Percentiles rank a stretch among this genome's conserved stretches.
Conservation (phyloP, 2,113 vertebrate species). For the Ammodytes dubius region DNA sequence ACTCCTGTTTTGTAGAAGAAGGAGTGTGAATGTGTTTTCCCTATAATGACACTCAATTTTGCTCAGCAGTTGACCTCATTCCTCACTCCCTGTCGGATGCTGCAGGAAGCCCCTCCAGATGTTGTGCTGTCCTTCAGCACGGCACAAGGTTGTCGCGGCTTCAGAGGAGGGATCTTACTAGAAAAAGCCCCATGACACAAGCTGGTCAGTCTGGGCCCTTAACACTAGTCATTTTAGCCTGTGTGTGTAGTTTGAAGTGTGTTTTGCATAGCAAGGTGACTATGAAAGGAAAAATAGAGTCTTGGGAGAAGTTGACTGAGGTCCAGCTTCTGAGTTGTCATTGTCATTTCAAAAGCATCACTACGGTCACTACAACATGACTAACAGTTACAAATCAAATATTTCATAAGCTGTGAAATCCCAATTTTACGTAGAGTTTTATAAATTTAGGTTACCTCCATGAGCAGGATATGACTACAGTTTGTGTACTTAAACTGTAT, state of each 20-base stretch:
- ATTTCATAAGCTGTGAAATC: constrained; percentile 7
- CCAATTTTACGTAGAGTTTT: neutral
- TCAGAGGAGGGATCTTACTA: constrained; percentile 17
- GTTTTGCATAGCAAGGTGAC: constrained; percentile 46
- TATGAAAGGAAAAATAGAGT: constrained; percentile 43
- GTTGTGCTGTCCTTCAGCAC: constrained; percentile 48
- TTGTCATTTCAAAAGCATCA: constrained; percentile 39
- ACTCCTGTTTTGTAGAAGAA: constrained; percentile 22
- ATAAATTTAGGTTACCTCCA: constrained; percentile 27
- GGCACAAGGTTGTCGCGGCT: constrained; percentile 1
- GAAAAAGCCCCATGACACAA: constrained; percentile 34
- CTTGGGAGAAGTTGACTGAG: constrained; percentile 51
- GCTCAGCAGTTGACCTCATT: constrained; percentile 49
- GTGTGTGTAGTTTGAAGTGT: constrained; percentile 25
- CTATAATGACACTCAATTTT: constrained; percentile 18
- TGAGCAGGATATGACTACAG: constrained; percentile 25
- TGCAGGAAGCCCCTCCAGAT: constrained; percentile 57
- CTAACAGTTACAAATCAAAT: constrained; percentile 25
- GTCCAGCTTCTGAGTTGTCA: constrained; percentile 57
- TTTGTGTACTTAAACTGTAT: constrained; percentile 16
- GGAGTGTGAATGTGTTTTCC: constrained; percentile 29
- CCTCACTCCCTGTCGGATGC: constrained; percentile 29
- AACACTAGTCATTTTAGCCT: constrained; percentile 22
- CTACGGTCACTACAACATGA: constrained; percentile 23
- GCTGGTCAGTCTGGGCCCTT: constrained; percentile 24